Evolutionary conservation across 2,888 invertebrate genomes (phyloP), one percentile per base, ranked within the genome.

Genomic region (Agonopterix heracliana): DNA sequence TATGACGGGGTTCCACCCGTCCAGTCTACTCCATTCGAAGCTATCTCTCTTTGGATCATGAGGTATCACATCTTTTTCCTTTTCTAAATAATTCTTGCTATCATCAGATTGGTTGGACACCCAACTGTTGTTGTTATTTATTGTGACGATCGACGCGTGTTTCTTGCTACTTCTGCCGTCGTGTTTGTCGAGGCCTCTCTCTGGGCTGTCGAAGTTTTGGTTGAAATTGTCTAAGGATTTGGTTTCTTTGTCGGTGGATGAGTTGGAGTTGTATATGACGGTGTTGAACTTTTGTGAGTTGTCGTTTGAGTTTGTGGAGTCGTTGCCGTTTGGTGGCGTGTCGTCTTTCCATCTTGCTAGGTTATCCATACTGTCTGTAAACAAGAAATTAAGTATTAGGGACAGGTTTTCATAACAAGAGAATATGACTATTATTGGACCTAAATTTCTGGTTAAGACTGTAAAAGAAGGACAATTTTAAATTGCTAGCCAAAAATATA

Each of bases 1-100:
- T 67, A 97, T 92, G 52, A 97, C 96, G 54, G 97, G 96, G 81
- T 97, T 97, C 93, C 94, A 93, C 0, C 92, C 92, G 49, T 92
- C 92, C 57, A 92, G 71, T 2, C 90, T 78, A 57, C 90, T 91
- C 73, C 91, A 83, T 60, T 91, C 90, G 51, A 90, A 90, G 64
- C 90, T 91, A 52, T 89, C 89, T 58, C 89, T 68, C 61, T 89
- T 89, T 45, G 57, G 79, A 63, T 87, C 88, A 53, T 80, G 82
- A 50, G 90, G 89, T n/a, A 13, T 9, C 58, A 89, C 76, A 63
- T 85, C 83, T 66, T 85, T 84, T 52, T 89, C 87, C 59, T 82
- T 77, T 54, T 89, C 89, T 61, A 87, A 63, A 54, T 87, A 88
- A 0, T 83, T 87, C 70, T 89, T 88, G 49, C 84, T 87, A 43